Evolutionary conservation across 2,888 invertebrate species (phyloP), one percentile per base, ranked within the genome.

Genomic region (Hydrotaea cyrtoneurina): DNA sequence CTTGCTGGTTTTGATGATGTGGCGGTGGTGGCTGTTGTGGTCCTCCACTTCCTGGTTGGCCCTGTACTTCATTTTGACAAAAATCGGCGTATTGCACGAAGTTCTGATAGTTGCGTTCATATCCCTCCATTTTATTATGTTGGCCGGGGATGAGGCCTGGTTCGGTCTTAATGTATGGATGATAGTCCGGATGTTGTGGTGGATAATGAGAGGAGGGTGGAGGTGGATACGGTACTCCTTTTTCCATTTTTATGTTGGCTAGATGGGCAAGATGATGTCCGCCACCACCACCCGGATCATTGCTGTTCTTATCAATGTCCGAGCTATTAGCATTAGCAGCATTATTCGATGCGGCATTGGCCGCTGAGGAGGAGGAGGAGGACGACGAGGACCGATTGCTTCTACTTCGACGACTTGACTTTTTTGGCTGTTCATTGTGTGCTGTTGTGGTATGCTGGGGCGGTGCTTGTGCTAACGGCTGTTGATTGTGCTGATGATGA

Each of bases 51-150:
- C 89, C 89, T 21, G 90, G 88, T 82, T 91, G 89, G 0, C 90
- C 89, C 82, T 92, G 92, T 0, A 90, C 90, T 73, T 92, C 92
- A 80, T 92, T 92, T 85, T 92, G 92, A 81, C 92, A 92, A 86
- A 91, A 92, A 86, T 93, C 93, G 7, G 92, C 93, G 76, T 93
- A 93, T 71, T 92, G 92, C 53, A 93, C 92, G 77, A 93, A 93
- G 84, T 93, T 93, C 87, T 93, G 92, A 85, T 93, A 93, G 88
- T 93, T 93, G 1, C 92, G 90, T 84, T 93, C 92, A 78, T 92
- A 92, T 23, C 92, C 92, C 86, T 93, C 92, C 91, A 92, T 92
- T 87, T 92, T 92, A 50, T 91, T 92, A 77, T 89, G 90, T 66
- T 91, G 91, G 31, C 89, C 90, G 0, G 91, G 91, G 87, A 92